phyloP scores from a whole-genome alignment of 2,888 invertebrate species.

The Sphaerophoria taeniata region DNA sequence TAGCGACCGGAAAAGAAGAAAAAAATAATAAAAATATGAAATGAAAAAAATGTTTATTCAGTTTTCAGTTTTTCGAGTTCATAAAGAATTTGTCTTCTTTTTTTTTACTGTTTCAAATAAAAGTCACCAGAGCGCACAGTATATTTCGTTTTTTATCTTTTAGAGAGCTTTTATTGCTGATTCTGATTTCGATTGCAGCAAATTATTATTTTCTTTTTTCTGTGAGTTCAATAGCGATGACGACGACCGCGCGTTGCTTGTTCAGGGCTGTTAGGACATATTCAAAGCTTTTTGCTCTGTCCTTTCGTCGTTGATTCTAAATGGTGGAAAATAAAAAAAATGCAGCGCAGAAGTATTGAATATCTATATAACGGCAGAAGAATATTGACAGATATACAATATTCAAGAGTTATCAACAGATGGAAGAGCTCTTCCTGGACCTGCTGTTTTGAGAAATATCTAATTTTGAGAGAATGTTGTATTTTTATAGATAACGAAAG shows the following conservation, averaged over 20 bases:
- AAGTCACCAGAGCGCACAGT: constrained; percentile 12
- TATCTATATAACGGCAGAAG: not conserved
- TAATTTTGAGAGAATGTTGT: constrained; percentile 6
- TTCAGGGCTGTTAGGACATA: not conserved
- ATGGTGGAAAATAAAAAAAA: not conserved
- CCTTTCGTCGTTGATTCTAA: constrained; percentile 3
- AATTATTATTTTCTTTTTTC: constrained; percentile 14
- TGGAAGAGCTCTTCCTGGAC: constrained; percentile 5
- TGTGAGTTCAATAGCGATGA: constrained; percentile 17
- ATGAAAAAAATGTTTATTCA: constrained; percentile 48
- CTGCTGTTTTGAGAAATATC: not conserved
- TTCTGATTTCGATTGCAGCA: constrained; percentile 33
- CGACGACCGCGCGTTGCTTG: not conserved
- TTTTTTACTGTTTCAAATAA: constrained; percentile 7
- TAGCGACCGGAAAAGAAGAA: constrained; percentile 36
- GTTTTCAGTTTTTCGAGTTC: constrained; percentile 37
- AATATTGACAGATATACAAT: not conserved
- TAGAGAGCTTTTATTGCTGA: constrained; percentile 36
- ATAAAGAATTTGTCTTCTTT: constrained; percentile 41
- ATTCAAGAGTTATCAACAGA: constrained; percentile 28
- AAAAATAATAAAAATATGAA: constrained; percentile 2
- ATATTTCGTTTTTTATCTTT: constrained; percentile 17
- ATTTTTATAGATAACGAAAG: constrained; percentile 32
- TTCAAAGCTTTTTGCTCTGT: constrained; percentile 6
- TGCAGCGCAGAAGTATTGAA: not conserved